Percentiles rank a stretch among this genome's conserved stretches.
Conservation (phyloP, 1,140 invertebrate genomes). For the Pectinophora gossypiella region DNA sequence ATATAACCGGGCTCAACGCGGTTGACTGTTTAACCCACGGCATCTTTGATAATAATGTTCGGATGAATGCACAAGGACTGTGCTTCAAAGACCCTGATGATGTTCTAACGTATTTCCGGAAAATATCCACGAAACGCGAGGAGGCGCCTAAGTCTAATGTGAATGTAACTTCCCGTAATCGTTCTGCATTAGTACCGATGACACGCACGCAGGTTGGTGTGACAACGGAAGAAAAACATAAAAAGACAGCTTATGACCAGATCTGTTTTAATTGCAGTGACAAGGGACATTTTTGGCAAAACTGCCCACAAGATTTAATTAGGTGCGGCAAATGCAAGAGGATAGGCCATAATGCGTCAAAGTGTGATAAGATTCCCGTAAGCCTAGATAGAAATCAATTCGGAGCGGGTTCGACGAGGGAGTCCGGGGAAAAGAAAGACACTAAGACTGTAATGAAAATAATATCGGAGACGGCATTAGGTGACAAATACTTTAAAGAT, state of each 20-base stretch:
- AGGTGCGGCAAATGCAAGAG: background rate
- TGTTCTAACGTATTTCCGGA: constrained; percentile 6
- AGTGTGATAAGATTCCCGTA: background rate
- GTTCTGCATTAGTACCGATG: background rate
- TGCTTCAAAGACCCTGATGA: constrained; percentile 1
- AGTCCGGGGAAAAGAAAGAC: too few species aligned
- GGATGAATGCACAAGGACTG: constrained; percentile 5
- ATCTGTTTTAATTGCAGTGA: background rate
- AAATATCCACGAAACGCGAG: background rate
- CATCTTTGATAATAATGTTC: constrained; percentile 6
- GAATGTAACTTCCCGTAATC: background rate
- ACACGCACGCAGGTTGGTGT: background rate
- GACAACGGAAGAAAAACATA: background rate
- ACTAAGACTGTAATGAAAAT: too few species aligned
- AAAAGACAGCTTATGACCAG: background rate
- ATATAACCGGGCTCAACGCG: background rate
- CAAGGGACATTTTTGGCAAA: background rate
- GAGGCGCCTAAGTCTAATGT: background rate
- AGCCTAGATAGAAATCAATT: background rate
- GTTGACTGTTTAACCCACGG: constrained; percentile 8
- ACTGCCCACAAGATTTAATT: background rate
- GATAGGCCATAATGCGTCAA: background rate
- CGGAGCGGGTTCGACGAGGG: background rate
- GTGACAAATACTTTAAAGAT: background rate
- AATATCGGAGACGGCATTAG: too few species aligned